phyloP scores from a whole-genome alignment of 2,113 vertebrate genomes.

The Calyptomena viridis region DNA sequence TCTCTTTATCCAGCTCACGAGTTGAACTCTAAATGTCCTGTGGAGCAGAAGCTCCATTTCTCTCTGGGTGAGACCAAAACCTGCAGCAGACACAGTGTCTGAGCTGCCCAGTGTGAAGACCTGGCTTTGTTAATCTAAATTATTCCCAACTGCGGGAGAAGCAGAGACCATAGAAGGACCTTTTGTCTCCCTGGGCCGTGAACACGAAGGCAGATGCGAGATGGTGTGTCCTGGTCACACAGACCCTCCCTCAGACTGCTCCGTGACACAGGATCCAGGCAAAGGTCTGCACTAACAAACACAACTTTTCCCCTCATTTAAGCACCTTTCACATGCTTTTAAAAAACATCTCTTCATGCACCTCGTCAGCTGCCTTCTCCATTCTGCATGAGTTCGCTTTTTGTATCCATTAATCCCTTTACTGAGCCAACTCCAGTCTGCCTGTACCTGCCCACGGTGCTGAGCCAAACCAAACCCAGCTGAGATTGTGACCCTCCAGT shows the following conservation, averaged over 20 bases:
- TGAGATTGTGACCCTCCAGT: background rate
- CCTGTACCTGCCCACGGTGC: background rate
- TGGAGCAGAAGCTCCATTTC: background rate
- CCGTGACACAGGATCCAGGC: rapidly evolving
- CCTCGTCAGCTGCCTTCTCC: background rate
- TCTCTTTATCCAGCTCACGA: background rate
- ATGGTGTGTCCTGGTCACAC: background rate
- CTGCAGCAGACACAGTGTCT: background rate
- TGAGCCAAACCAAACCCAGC: background rate
- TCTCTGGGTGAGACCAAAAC: background rate
- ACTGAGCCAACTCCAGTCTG: background rate
- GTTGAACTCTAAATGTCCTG: background rate
- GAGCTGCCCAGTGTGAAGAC: background rate
- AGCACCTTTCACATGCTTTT: background rate
- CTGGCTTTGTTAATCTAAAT: background rate
- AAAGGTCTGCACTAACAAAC: background rate
- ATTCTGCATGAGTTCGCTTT: background rate
- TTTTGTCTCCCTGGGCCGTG: background rate
- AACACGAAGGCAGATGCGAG: background rate
- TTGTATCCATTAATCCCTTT: background rate
- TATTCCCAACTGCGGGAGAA: background rate
- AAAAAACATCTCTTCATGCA: background rate
- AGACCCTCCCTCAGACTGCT: background rate
- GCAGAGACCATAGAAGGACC: background rate
- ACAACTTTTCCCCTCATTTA: background rate